Evolutionary conservation across 2,888 invertebrate species (phyloP).

Genomic region (Cetonia aurata): DNA sequence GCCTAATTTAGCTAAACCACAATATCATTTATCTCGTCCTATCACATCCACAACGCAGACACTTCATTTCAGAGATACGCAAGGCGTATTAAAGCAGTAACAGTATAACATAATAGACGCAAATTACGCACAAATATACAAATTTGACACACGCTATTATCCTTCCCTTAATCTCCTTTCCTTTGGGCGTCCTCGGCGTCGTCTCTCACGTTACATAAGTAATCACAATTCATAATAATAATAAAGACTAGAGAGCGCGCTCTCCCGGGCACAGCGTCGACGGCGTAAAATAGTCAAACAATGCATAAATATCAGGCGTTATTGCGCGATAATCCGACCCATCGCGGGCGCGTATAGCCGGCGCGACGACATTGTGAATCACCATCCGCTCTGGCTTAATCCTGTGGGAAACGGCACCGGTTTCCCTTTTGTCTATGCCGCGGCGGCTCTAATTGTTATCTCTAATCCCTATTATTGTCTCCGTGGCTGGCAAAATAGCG

Average conservation of each 20-base stretch:
- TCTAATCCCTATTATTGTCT: slow-evolving; percentile 67
- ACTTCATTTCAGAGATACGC: no score
- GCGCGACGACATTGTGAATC: slow-evolving; percentile 61
- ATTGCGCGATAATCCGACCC: slow-evolving; percentile 44
- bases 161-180: slow-evolving; percentile 9
- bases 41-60: no score
- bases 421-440: slow-evolving; percentile 56
- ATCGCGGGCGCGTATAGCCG: not conserved
- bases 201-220: slow-evolving; percentile 13
- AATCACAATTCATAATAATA: slow-evolving; percentile 32
- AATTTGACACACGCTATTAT: slow-evolving; percentile 1
- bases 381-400: slow-evolving; percentile 60
- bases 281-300: slow-evolving; percentile 45
- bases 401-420: slow-evolving; percentile 65
- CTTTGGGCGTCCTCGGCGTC: not conserved
- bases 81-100: no score
- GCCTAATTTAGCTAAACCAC: no score
- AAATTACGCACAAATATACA: not conserved
- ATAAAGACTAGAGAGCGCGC: slow-evolving; percentile 10
- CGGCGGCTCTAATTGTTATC: slow-evolving; percentile 62
- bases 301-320: slow-evolving; percentile 46
- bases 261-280: slow-evolving; percentile 9
- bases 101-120: not conserved
- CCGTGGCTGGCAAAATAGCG: slow-evolving; percentile 62
- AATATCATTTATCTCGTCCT: no score